Conservation (phyloP, 1,140 invertebrate genomes). For the Yoshiicerus persimilis region DNA sequence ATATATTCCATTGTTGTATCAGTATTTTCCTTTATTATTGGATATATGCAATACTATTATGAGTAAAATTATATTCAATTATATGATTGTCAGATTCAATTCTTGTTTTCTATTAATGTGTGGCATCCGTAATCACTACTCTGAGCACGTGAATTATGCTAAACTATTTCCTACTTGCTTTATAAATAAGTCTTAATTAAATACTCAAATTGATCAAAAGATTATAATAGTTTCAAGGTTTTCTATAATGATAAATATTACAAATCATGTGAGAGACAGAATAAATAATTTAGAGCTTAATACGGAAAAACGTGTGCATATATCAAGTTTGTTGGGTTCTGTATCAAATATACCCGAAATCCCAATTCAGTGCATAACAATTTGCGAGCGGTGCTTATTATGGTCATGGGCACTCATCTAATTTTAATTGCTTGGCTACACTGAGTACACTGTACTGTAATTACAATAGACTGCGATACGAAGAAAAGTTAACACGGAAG, state of each 20-base stretch:
- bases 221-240: too few species aligned
- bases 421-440: background rate
- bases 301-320: too few species aligned
- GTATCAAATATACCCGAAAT: too few species aligned
- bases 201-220: too few species aligned
- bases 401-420: background rate
- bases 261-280: too few species aligned
- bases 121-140: background rate
- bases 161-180: too few species aligned
- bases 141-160: too few species aligned
- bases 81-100: background rate
- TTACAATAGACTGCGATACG: background rate
- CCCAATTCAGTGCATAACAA: too few species aligned
- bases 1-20: background rate
- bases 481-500: background rate
- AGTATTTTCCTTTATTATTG: background rate
- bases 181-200: too few species aligned
- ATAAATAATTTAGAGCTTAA: too few species aligned
- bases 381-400: background rate
- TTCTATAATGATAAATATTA: too few species aligned
- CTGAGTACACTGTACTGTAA: background rate
- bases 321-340: too few species aligned
- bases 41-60: background rate
- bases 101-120: background rate
- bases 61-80: background rate